Base-by-base conservation (phyloP, 2,113 vertebrate species). In the Regulus satrapa region DNA sequence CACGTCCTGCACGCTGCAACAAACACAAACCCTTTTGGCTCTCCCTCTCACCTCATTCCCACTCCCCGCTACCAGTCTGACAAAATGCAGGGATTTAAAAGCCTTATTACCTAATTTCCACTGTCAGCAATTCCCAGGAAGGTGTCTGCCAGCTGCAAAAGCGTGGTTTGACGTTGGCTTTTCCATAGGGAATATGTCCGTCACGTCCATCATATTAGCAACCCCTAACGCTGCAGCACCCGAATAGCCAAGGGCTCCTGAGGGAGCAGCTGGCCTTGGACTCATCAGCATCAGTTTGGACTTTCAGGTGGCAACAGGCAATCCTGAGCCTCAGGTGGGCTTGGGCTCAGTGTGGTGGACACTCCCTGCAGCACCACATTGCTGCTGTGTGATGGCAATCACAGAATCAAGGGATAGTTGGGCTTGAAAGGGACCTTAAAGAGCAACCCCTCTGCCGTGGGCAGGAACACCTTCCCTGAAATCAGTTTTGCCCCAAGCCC, bases 261-360 rank as follows among this genome's bases (percentile, higher is more conserved):
- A 78, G 19, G 6, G 25, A 38, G 10, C 31, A 73, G 55, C 31
- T 61, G 49, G 14, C 45, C 20, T 73, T 34, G 43, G 7, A 25
- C 18, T 75, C 29, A 2, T 77, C 14, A 16, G 21, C 15, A 16
- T 4, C 31, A 17, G 0, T 69, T 48, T 40, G 28, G 41, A 73
- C 2, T 48, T 81, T 15, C 20, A 54, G 32, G 28, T 15, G 29
- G 21, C 31, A 73, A 62, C 6, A 5, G 26, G 4, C 6, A 3
- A 24, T 8, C 5, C 25, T 52, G 19, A 92, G 56, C 32, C 6
- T 52, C 38, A 49, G 31, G 28, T 58, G 29, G 18, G 21, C 25
- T 81, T 3, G 9, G 51, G 9, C 4, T 66, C 0, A 0, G 5
- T 28, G 62, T 56, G 12, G 3, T 46, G 36, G 10, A 3, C 1